Conservation (phyloP, 2,113 vertebrate genomes). For the Beaufortia kweichowensis region DNA sequence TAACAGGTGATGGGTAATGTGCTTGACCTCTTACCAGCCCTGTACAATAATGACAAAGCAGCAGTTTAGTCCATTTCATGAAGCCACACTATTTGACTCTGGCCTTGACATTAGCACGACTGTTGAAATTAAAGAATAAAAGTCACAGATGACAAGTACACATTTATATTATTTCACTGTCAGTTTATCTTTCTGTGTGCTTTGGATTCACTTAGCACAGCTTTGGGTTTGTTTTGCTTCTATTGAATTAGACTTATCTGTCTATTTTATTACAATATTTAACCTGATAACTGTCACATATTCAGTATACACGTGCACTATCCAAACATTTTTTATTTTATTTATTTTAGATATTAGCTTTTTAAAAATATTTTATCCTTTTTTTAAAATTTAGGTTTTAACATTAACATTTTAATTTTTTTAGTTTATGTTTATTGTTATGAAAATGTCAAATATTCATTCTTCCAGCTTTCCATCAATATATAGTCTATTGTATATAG, state of each 20-base stretch:
- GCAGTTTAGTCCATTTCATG: slow-evolving; percentile 66
- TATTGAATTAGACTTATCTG: not conserved
- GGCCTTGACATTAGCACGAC: slow-evolving; percentile 53
- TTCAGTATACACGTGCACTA: no score
- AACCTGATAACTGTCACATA: no score
- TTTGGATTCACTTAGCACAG: not conserved
- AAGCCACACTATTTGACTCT: slow-evolving; percentile 63
- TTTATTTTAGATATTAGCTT: no score
- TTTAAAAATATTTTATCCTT: no score
- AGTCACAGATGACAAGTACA: slow-evolving; percentile 45
- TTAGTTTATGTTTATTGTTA: no score
- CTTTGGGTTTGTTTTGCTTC: not conserved
- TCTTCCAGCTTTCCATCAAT: no score
- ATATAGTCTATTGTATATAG: no score
- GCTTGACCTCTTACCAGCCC: slow-evolving; percentile 54
- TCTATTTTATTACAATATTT: no score
- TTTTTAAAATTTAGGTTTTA: no score
- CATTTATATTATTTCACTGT: slow-evolving; percentile 30
- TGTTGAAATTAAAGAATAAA: slow-evolving; percentile 54
- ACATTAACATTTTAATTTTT: no score
- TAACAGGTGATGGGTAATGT: slow-evolving; percentile 47
- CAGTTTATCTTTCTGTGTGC: not conserved
- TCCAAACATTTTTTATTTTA: no score
- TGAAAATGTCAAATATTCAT: no score
- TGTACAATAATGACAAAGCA: slow-evolving; percentile 68